Evolutionary conservation across 2,113 vertebrate genomes (phyloP).

Genomic region (Apodemus sylvaticus): DNA sequence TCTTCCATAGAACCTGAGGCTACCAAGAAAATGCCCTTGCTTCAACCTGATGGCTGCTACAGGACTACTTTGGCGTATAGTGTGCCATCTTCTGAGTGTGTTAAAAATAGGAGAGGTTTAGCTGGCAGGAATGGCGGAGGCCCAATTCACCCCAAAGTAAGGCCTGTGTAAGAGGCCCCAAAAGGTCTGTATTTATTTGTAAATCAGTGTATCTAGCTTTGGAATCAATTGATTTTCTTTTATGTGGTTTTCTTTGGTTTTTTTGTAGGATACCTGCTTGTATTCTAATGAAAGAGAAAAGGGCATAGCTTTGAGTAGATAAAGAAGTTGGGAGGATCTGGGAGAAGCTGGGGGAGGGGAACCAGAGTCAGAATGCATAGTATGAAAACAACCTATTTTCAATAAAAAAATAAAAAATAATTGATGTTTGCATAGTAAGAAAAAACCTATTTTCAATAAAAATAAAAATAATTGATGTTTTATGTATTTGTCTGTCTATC

Average conservation of each 20-base stretch:
- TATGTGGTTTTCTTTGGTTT: background rate
- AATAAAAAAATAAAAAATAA: background rate
- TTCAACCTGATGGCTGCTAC: background rate
- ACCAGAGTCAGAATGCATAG: background rate
- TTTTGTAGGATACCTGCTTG: too few relatives aligned
- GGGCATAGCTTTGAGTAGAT: background rate
- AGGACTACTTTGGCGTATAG: background rate
- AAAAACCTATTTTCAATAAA: too few relatives aligned
- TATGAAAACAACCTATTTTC: background rate
- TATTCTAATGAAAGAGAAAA: background rate
- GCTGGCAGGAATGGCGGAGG: background rate
- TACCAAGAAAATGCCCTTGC: background rate
- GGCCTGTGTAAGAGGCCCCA: background rate
- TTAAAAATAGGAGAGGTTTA: constrained; percentile 28
- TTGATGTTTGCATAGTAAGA: too few relatives aligned
- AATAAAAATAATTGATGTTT: too few relatives aligned
- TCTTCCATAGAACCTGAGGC: background rate
- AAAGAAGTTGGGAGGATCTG: background rate
- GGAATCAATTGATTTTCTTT: background rate
- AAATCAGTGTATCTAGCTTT: background rate
- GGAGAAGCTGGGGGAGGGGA: background rate
- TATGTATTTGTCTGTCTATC: background rate
- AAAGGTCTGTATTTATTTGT: background rate
- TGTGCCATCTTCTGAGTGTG: background rate
- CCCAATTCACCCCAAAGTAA: background rate